Base-by-base conservation (phyloP, 1,140 invertebrate genomes). In the Brevipalpus yothersi region DNA sequence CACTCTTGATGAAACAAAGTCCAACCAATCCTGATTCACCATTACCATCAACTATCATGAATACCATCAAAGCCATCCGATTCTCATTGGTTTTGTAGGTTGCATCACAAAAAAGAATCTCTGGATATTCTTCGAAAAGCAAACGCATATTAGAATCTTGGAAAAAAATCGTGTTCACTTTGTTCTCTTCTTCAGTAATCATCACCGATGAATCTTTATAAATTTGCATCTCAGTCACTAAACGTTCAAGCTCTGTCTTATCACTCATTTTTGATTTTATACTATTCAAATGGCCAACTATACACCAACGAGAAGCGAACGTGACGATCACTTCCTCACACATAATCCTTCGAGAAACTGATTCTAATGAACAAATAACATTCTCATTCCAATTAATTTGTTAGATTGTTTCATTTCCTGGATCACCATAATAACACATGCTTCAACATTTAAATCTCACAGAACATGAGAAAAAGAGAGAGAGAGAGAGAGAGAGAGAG, bases 131-230 rank as follows among this genome's bases (percentile, higher is more conserved):
- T 3, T 17, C 8, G 23, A 53, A 59, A 23, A 59, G 49, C 17
- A 17, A 12, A 23, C n/a, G 39, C 58, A 59, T 59, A 13, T 53
- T 39, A n/a, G 12, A 5, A 41, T 59, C 58, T 53, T 59, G 58
- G 4, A 59, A 59, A 41, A 53, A 53, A 11, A 53, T 3, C 4
- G 47, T 39, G n/a, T 59, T n/a, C 1, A 59, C 31, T 5, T 19
- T 17, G 53, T 39, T n/a, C 4, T 40, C n/a, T 31, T 59, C 51
- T n/a, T 53, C 2, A 13, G 5, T n/a, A 11, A 53, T 5, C 39
- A 13, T 13, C 39, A 59, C 45, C 3, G 58, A 58, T 5, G 13
- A n/a, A 13, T 49, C 45, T 5, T 4, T 5, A 8, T 8, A 4
- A 49, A 17, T 4, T 15, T 15, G 15, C 45, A 49, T 49, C 7